Evolutionary conservation across 2,888 invertebrate species (phyloP).

Genomic region (Clusia tigrina): DNA sequence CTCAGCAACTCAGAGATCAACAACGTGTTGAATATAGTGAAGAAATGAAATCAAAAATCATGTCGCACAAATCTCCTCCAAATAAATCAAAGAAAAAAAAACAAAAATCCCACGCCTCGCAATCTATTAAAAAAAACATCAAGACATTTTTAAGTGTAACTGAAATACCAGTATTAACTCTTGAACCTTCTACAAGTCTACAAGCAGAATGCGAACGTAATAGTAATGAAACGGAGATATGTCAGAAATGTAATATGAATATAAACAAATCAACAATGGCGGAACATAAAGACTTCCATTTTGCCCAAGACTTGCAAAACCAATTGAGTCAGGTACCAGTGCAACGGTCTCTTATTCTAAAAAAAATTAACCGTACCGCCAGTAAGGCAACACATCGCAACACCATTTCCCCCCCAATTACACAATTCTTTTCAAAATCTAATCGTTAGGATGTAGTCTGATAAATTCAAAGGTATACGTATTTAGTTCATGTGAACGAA

Average conservation of each 20-base stretch:
- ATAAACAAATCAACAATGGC: slow-evolving; percentile 70
- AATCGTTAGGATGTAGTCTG: too few relatives aligned
- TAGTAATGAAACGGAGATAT: slow-evolving; percentile 62
- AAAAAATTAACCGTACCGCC: slow-evolving; percentile 40
- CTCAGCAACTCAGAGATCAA: slow-evolving; percentile 72
- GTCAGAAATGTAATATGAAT: slow-evolving; percentile 74
- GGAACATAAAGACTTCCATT: slow-evolving; percentile 86
- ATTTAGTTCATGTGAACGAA: too few relatives aligned
- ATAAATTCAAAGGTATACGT: too few relatives aligned
- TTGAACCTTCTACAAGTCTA: background rate
- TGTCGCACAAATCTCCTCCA: slow-evolving; percentile 9
- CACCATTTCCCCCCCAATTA: slow-evolving; percentile 43
- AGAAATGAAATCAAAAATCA: slow-evolving; percentile 46
- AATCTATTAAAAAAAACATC: background rate
- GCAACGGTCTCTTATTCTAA: slow-evolving; percentile 40
- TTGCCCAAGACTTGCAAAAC: slow-evolving; percentile 76
- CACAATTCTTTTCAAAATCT: slow-evolving; percentile 49
- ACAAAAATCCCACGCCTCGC: background rate
- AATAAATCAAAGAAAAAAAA: slow-evolving; percentile 15
- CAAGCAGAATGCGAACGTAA: background rate
- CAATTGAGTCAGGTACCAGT: slow-evolving; percentile 54
- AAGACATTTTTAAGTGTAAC: too few relatives aligned
- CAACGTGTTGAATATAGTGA: slow-evolving; percentile 61
- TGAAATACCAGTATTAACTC: slow-evolving; percentile 24
- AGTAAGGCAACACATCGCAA: slow-evolving; percentile 27